Conservation (phyloP, 2,888 invertebrate species). For the Selenia dentaria region DNA sequence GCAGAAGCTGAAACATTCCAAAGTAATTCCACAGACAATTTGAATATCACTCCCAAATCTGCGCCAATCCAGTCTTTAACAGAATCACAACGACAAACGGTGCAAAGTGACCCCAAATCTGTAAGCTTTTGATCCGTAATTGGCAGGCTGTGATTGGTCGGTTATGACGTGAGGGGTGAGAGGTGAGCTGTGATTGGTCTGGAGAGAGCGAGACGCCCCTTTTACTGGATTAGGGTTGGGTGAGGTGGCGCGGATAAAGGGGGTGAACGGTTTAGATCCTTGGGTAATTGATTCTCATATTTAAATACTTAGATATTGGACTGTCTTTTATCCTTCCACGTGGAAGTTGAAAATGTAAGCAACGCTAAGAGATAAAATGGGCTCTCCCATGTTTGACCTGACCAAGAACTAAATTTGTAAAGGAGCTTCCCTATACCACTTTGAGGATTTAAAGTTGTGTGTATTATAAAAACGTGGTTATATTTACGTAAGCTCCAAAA, state of each 20-base stretch:
- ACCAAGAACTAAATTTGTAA: too few species aligned
- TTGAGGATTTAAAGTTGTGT: too few species aligned
- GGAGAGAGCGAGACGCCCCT: constrained; percentile 47
- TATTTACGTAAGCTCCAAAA: too few species aligned
- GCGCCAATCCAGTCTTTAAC: constrained; percentile 10
- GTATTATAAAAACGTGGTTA: too few species aligned
- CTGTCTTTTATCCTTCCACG: too few species aligned
- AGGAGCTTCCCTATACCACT: too few species aligned
- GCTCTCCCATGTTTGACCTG: too few species aligned
- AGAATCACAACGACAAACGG: constrained; percentile 57
- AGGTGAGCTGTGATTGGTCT: constrained; percentile 50
- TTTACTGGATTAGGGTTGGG: constrained; percentile 59
- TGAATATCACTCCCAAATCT: constrained; percentile 18
- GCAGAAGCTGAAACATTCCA: constrained; percentile 13
- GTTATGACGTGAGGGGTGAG: constrained; percentile 46
- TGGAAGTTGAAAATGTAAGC: too few species aligned
- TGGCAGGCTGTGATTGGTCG: constrained; percentile 62
- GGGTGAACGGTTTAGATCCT: constrained; percentile 22
- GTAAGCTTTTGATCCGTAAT: constrained; percentile 71
- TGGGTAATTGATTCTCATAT: background rate
- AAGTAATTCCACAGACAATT: constrained; percentile 3
- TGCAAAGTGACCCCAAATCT: constrained; percentile 76
- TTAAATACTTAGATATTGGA: too few species aligned
- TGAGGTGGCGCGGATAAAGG: constrained; percentile 35
- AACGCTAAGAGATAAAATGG: too few species aligned